A percentile compares a stretch with the other conserved stretches of the same genome.
These are phyloP conservation scores for Camponotus floridanus DNA, from an alignment of 1,140 invertebrate genomes.

Conservation along the genomic window DNA sequence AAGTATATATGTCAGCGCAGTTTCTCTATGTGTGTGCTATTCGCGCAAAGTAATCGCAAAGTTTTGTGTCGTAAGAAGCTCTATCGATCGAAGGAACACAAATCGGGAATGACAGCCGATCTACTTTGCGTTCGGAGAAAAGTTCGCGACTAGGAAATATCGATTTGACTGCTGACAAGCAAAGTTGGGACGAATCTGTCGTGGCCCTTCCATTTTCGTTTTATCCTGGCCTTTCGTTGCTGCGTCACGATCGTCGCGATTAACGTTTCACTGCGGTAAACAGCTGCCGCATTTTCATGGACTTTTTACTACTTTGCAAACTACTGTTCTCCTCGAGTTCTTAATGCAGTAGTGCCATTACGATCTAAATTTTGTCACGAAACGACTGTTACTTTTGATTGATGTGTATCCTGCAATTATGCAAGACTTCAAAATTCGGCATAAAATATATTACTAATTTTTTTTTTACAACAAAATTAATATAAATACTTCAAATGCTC, in stretches of 20 bases:
- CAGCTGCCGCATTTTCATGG: conserved; percentile 56
- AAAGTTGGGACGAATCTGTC: conserved; percentile 55
- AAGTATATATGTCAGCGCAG: conserved; percentile 53
- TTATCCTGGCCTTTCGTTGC: conserved; percentile 48
- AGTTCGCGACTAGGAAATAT: conserved; percentile 59
- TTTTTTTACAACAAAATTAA: neutral
- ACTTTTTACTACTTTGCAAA: conserved; percentile 53
- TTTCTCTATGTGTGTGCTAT: conserved; percentile 31
- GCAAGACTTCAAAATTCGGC: conserved; percentile 3
- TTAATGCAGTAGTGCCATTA: conserved; percentile 51
- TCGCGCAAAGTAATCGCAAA: conserved; percentile 58
- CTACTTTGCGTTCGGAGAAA: conserved; percentile 50
- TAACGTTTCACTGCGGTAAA: conserved; percentile 64
- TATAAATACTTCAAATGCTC: neutral
- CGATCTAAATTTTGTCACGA: conserved; percentile 50
- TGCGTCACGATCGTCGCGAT: conserved; percentile 56
- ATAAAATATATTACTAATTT: neutral
- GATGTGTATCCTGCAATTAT: conserved; percentile 15
- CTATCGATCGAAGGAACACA: conserved; percentile 54
- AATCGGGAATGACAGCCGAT: conserved; percentile 61
- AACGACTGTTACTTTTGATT: conserved; percentile 30
- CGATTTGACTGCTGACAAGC: conserved; percentile 60
- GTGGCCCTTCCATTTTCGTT: conserved; percentile 41
- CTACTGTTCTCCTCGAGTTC: conserved; percentile 49
- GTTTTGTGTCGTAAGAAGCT: conserved; percentile 60